Evolutionary conservation across 2,113 vertebrate species (phyloP).

Genomic region (Odocoileus hemionus): DNA sequence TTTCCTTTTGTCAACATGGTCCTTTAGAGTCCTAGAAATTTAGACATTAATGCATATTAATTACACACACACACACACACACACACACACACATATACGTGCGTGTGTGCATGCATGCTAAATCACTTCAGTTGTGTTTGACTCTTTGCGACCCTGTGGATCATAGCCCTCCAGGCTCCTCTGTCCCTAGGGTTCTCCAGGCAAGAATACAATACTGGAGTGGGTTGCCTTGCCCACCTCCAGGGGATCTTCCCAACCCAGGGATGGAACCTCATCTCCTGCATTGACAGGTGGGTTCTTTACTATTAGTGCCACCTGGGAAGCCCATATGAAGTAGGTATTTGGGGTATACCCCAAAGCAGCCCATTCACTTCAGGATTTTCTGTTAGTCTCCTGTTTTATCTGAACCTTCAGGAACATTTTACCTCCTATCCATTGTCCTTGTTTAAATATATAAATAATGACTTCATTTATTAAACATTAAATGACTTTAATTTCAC

Average conservation of each 20-base stretch:
- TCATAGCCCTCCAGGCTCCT: not conserved
- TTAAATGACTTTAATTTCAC: not conserved
- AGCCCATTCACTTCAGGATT: not conserved
- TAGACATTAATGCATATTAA: not conserved
- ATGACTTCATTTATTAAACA: not conserved
- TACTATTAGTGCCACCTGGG: not conserved
- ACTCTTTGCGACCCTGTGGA: not conserved
- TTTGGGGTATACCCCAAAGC: not conserved
- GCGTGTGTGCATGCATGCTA: not conserved
- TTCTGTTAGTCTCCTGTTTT: not conserved
- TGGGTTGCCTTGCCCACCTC: not conserved
- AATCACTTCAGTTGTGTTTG: not conserved
- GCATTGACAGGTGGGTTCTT: not conserved
- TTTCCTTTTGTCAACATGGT: slow-evolving; percentile 29
- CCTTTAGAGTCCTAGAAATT: not conserved
- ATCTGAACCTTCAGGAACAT: not conserved
- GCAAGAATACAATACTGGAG: not conserved
- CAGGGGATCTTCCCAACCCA: not conserved
- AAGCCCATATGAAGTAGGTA: not conserved
- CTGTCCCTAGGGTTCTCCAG: not conserved
- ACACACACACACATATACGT: not conserved
- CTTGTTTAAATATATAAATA: slow-evolving; percentile 15
- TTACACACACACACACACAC: accelerated
- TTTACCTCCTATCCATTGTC: not conserved
- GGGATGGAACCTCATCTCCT: not conserved